Base-by-base conservation (phyloP, 1,140 invertebrate genomes). In the Calycopis cecrops region DNA sequence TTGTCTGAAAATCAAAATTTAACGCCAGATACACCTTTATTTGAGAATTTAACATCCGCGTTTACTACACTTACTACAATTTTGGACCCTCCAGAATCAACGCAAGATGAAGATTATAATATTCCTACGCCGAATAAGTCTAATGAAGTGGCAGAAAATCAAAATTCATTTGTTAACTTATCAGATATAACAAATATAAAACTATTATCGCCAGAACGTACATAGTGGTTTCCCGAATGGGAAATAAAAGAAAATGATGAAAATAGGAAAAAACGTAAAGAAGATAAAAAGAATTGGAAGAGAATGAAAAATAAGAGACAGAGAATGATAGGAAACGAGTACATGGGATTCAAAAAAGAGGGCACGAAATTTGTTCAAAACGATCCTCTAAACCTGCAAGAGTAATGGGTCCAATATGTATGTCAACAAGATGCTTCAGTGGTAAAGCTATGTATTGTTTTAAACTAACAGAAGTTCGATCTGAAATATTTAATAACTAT, bases 401-500 rank as follows among this genome's bases (percentile, higher is more conserved):
- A 61, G 44, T 50, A 53, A 55, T 61, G 52, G 59, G 53, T 50
- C 42, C 42, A 47, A 47, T 47, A 47, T 47, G 42, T 47, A 47
- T 47, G 42, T 47, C 42, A 48, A 48, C 9, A 34, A 48, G 9
- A 48, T 48, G 47, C n/a, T 48, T 34, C n/a, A 48, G 47, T 33
- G 21, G 47, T 33, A 48, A 48, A 48, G 21, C 21, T 48, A 33
- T 48, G 47, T 48, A 48, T 48, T 48, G 47, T n/a, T n/a, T 21
- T 21, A 48, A 48, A n/a, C 14, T 48, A 48, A 48, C 47, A 53
- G 53, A 51, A 47, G 50, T 60, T 3, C 47, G 55, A 40, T 48
- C 42, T 52, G 18, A 59, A 44, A 61, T 65, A 38, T 66, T 66
- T 63, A 56, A 62, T 35, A 34, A 50, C 17, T 66, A 38, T 44